A percentile compares a stretch with the other conserved stretches of the same genome.
These are phyloP conservation scores for Cyprinodon variegatus DNA, from an alignment of 2,113 vertebrate genomes.

Conservation along the genomic window DNA sequence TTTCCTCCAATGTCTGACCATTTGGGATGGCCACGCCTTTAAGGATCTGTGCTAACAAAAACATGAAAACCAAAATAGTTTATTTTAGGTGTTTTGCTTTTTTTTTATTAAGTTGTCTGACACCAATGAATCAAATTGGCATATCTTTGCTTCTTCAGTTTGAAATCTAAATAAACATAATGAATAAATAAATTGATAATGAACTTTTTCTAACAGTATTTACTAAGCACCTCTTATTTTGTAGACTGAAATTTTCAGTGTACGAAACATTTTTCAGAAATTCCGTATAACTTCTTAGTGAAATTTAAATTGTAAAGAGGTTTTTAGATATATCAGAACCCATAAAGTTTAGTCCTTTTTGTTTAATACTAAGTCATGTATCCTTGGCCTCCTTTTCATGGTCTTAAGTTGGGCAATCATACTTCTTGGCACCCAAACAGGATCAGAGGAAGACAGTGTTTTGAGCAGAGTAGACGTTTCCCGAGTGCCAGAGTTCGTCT, in stretches of 20 bases:
- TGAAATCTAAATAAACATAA: not conserved
- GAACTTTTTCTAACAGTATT: not conserved
- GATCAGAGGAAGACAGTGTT: constrained; percentile 49
- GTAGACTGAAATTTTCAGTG: not conserved
- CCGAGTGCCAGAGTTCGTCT: constrained; percentile 61
- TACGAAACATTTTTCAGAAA: no score
- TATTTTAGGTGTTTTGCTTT: not conserved
- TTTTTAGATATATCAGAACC: not conserved
- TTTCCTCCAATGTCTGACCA: constrained; percentile 36
- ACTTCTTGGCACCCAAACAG: constrained; percentile 61
- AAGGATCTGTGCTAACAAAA: constrained; percentile 23
- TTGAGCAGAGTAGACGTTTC: constrained; percentile 46
- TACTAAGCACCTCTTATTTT: not conserved
- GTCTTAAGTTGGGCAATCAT: constrained; percentile 56
- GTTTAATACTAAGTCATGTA: constrained; percentile 7
- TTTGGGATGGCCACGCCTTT: constrained; percentile 6
- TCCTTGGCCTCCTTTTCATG: constrained; percentile 52
- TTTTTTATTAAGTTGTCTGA: not conserved
- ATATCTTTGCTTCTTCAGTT: not conserved
- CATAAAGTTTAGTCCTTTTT: not conserved
- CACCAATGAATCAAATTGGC: not conserved
- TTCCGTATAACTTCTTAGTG: not conserved
- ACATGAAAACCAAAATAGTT: not conserved
- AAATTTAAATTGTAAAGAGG: not conserved
- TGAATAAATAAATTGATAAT: not conserved